Percentiles rank a stretch among this genome's conserved stretches.
Evolutionary conservation across 2,113 vertebrate genomes (phyloP).

Genomic region (Phaethon lepturus): DNA sequence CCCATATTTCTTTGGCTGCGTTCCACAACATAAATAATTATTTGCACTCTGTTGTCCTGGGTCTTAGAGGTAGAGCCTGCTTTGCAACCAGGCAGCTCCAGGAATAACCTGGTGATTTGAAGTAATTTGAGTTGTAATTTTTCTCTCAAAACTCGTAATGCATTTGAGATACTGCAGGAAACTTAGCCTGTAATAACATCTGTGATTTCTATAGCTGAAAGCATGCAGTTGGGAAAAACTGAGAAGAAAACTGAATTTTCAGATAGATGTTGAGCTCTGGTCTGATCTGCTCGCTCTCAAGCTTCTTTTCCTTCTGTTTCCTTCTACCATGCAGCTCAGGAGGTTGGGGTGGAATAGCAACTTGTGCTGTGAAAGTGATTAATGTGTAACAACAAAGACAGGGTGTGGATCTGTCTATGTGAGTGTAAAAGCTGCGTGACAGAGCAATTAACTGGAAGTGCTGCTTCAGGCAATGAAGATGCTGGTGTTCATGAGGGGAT

Average conservation of each 20-base stretch:
- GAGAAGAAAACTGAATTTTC: neutral
- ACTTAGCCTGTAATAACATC: neutral
- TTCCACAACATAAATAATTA: neutral
- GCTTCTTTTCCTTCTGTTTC: neutral
- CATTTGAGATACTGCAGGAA: neutral
- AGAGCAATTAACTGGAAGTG: neutral
- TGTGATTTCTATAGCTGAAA: neutral
- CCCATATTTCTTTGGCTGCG: neutral
- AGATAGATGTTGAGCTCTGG: neutral
- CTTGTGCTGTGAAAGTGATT: neutral
- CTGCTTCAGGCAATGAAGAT: neutral
- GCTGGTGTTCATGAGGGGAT: neutral
- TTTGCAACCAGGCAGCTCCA: neutral
- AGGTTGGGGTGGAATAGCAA: neutral
- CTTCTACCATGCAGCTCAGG: neutral
- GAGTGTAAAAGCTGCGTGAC: neutral
- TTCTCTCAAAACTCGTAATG: neutral
- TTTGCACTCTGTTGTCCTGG: neutral
- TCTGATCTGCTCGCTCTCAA: neutral
- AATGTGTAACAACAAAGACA: neutral
- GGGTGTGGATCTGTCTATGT: fast-evolving
- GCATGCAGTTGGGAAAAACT: neutral
- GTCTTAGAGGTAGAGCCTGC: fast-evolving
- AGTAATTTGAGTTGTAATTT: neutral
- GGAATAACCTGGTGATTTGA: neutral